These are phyloP conservation scores for Hippocampus comes DNA, from an alignment of 2,113 vertebrate genomes.

Conservation along the genomic window DNA sequence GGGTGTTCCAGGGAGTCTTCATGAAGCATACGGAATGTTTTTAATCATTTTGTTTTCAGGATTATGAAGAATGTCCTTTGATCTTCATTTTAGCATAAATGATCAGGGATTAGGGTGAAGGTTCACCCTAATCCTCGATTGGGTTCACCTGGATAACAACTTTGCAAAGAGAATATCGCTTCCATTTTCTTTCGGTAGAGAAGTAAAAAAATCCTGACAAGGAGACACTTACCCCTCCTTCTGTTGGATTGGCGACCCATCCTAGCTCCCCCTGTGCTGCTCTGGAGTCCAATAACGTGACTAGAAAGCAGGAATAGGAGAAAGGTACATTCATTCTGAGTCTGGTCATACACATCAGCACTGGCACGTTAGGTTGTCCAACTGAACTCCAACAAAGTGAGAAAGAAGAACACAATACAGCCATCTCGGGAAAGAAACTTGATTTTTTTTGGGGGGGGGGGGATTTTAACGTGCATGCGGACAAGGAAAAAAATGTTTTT, in stretches of 20 bases:
- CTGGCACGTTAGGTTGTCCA: constrained; percentile 7
- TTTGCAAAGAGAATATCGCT: constrained; percentile 56
- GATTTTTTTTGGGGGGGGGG: background rate
- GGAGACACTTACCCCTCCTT: constrained; percentile 93
- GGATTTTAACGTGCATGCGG: too few relatives aligned
- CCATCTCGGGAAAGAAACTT: background rate
- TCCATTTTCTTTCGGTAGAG: constrained; percentile 49
- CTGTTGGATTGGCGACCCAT: constrained; percentile 94
- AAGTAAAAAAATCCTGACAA: constrained; percentile 46
- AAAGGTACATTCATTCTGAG: constrained; percentile 43
- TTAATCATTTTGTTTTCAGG: constrained; percentile 11
- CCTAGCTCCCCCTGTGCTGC: constrained; percentile 94
- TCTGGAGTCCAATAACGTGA: constrained; percentile 96
- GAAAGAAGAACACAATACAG: background rate
- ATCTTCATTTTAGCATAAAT: constrained; percentile 32
- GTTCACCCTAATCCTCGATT: constrained; percentile 8
- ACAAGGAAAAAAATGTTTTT: background rate
- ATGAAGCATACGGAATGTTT: constrained; percentile 8
- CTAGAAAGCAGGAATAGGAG: constrained; percentile 73
- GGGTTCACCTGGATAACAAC: constrained; percentile 8
- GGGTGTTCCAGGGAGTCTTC: constrained; percentile 17
- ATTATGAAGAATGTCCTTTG: constrained; percentile 8
- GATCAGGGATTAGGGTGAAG: constrained; percentile 31
- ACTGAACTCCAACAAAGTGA: background rate
- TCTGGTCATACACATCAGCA: constrained; percentile 14